These are phyloP conservation scores for Oreochromis niloticus DNA, from an alignment of 2,113 vertebrate genomes.

Conservation along the genomic window DNA sequence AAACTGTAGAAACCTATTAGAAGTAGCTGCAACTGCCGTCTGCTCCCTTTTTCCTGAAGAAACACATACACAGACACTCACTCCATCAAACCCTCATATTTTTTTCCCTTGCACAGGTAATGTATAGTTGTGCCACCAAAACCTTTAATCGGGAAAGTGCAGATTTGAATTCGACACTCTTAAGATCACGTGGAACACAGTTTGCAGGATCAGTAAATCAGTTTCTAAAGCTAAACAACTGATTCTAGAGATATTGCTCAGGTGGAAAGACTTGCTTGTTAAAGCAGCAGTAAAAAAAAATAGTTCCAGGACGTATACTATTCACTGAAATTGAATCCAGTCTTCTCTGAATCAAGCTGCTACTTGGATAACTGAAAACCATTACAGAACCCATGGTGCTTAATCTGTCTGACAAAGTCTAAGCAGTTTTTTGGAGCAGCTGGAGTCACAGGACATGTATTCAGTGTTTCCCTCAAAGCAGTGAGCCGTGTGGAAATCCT, in stretches of 20 bases:
- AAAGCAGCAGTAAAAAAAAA: background rate
- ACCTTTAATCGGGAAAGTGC: background rate
- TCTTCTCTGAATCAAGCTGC: background rate
- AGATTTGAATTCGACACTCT: background rate
- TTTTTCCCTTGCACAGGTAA: background rate
- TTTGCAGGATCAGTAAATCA: background rate
- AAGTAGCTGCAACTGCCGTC: slow-evolving; percentile 14
- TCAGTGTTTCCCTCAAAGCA: background rate
- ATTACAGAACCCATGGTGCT: background rate
- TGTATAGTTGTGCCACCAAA: background rate
- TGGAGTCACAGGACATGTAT: background rate
- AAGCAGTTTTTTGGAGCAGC: background rate
- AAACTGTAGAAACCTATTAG: slow-evolving; percentile 33
- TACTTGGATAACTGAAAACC: background rate
- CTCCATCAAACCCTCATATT: background rate
- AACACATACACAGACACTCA: background rate
- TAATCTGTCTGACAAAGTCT: background rate
- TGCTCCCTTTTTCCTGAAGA: background rate
- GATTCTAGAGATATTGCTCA: background rate
- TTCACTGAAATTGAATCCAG: background rate
- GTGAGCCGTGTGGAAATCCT: background rate
- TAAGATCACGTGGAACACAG: background rate
- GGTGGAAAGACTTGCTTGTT: background rate
- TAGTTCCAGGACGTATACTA: background rate
- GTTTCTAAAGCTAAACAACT: background rate